phyloP scores from a whole-genome alignment of 2,888 invertebrate genomes.

The Microctonus aethiopoides region DNA sequence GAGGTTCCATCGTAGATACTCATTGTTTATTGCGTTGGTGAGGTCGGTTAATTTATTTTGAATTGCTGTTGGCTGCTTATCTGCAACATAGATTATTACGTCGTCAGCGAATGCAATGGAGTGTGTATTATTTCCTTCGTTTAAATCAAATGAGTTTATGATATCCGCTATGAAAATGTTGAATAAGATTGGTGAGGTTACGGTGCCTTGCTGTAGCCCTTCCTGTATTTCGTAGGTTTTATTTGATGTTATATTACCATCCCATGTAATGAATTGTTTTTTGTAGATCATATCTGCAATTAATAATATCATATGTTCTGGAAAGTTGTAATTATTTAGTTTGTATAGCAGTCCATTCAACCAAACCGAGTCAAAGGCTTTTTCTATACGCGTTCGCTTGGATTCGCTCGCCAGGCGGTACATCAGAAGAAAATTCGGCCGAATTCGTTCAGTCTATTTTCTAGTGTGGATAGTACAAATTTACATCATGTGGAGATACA shows the following conservation, averaged over 20 bases:
- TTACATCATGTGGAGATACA: no score
- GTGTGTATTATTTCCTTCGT: not conserved
- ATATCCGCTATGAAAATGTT: constrained; percentile 36
- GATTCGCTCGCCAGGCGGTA: no score
- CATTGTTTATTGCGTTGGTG: constrained; percentile 23
- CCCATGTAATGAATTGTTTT: not conserved
- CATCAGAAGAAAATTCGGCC: no score
- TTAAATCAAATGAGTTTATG: constrained; percentile 31
- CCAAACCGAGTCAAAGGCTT: no score
- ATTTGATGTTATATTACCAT: not conserved
- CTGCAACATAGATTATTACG: no score
- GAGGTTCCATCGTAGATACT: constrained; percentile 32
- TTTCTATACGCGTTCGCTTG: no score
- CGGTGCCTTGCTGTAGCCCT: constrained; percentile 38
- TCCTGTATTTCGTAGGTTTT: constrained; percentile 17
- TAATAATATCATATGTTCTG: no score
- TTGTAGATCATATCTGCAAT: no score
- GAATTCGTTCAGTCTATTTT: no score
- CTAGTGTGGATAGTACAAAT: no score
- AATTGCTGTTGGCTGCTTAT: not conserved
- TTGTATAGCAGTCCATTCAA: no score
- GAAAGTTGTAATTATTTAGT: no score
- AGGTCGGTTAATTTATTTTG: constrained; percentile 1
- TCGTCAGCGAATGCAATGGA: constrained; percentile 38
- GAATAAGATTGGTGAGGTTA: constrained; percentile 37